Percentiles rank a stretch among this genome's conserved stretches.
Conservation (phyloP, 2,888 invertebrate species). For the Eupithecia exiguata region DNA sequence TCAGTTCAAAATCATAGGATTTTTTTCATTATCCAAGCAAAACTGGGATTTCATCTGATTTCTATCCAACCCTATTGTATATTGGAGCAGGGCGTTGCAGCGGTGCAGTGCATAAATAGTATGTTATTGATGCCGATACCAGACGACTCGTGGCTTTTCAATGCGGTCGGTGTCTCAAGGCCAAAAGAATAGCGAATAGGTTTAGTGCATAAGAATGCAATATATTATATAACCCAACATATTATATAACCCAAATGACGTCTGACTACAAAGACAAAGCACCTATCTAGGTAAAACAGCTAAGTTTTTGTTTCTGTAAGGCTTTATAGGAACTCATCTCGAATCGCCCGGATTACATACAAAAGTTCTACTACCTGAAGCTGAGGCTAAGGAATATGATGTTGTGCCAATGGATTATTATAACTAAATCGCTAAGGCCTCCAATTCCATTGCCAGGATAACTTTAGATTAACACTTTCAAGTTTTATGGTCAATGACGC, state of each 20-base stretch:
- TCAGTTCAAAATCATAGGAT: no score
- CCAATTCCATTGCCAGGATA: no score
- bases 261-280: background rate
- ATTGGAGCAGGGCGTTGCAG: slow-evolving; percentile 47
- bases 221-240: no score
- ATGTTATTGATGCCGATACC: slow-evolving; percentile 52
- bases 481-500: no score
- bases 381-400: no score
- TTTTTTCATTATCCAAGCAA: no score
- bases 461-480: no score
- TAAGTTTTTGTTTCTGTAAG: background rate
- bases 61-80: slow-evolving; percentile 13
- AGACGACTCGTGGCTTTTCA: slow-evolving; percentile 51
- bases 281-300: background rate
- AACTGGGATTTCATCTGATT: background rate
- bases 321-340: background rate
- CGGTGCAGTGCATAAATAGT: background rate
- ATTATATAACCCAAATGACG: no score
- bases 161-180: slow-evolving; percentile 34
- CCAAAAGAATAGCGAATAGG: slow-evolving; percentile 26
- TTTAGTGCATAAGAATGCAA: slow-evolving; percentile 21
- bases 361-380: no score
- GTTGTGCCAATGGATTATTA: no score
- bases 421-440: no score
- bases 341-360: background rate